Conservation (phyloP, 2,888 invertebrate species). For the Pyrocoelia pectoralis region DNA sequence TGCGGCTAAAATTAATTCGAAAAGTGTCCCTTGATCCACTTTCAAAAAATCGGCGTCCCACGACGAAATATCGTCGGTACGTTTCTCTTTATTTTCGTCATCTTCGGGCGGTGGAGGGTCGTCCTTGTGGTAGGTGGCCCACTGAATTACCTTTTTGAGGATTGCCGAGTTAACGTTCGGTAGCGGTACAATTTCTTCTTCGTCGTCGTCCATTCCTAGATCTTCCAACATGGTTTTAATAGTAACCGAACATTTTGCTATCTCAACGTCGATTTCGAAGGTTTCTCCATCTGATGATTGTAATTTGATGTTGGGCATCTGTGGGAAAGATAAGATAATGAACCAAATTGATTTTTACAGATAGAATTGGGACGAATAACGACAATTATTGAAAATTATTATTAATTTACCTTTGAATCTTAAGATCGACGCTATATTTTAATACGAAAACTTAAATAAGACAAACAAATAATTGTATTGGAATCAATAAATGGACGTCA, state of each 20-base stretch:
- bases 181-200: conserved; percentile 93
- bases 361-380: neutral
- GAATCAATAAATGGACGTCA: too few relatives aligned
- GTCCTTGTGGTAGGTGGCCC: conserved; percentile 94
- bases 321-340: conserved; percentile 45
- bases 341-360: neutral
- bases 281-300: conserved; percentile 96
- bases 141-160: conserved; percentile 90
- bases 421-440: too few relatives aligned
- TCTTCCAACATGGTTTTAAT: conserved; percentile 99
- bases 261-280: conserved; percentile 95
- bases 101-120: conserved; percentile 97
- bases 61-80: conserved; percentile 98
- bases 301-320: conserved; percentile 93
- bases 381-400: too few relatives aligned
- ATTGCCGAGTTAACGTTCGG: conserved; percentile 98
- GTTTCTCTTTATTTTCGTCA: conserved; percentile 95
- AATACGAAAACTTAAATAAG: too few relatives aligned
- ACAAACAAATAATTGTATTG: too few relatives aligned
- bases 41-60: conserved; percentile 99
- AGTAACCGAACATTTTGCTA: conserved; percentile 96
- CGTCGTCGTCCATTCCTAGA: conserved; percentile 89
- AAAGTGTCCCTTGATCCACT: conserved; percentile 96
- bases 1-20: conserved; percentile 95
- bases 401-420: too few relatives aligned